Base-by-base conservation (phyloP, 2,888 invertebrate species). In the Dexiosoma caninum region DNA sequence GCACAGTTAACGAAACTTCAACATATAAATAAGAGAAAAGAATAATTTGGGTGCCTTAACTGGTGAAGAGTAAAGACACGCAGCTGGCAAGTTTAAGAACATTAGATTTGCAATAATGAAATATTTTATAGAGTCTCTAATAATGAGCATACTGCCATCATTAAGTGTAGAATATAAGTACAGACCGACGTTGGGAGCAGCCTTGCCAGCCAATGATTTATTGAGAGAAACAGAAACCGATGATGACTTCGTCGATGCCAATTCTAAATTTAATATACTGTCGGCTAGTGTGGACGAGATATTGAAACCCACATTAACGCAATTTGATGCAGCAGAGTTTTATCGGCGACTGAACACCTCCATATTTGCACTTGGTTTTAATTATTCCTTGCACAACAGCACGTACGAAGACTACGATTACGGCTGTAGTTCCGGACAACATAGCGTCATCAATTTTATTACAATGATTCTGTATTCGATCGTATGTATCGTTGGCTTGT, bases 401-500 rank as follows among this genome's bases (percentile, higher is more conserved):
- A 60, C 70, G 0, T 82, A 77, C 21, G 83, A 82, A 14, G 75
- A 78, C 5, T 70, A 70, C 35, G 62, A 77, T 46, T 74, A 83
- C 27, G 78, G 82, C 12, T 93, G 93, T 82, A 91, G 91, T 19
- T 90, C 92, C 83, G 91, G 91, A 74, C 92, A 92, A 85, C 90
- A 92, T 83, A 91, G 92, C 2, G 90, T 92, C 0, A 92, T 92
- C 5, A 91, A 91, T 85, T 89, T 92, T 30, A 91, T 93, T 71
- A 92, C 93, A 2, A 95, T 95, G 90, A 92, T 96, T 23, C 92
- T 97, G 49, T 97, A 96, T 89, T 94, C 94, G 0, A 91, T 96
- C 12, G 96, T 97, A 6, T 97, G 96, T 89, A 92, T 97, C 30
- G 93, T 96, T 12, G 97, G 97, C 0, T 92, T 97, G 0, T 93